Conservation (phyloP, 2,113 vertebrate genomes). For the Puffinus mauretanicus region DNA sequence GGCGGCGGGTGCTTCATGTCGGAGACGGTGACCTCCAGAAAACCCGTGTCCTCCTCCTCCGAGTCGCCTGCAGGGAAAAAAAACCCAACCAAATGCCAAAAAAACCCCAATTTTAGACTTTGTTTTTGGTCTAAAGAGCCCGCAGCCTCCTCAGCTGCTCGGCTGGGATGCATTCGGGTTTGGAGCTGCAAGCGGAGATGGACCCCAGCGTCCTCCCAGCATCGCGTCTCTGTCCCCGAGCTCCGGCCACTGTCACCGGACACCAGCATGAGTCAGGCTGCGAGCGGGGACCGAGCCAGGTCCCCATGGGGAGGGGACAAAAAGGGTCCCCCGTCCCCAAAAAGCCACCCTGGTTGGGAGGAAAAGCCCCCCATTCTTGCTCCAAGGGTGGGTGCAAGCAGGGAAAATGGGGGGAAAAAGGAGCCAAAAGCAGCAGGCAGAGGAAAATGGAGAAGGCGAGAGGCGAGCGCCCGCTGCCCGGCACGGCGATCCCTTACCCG, state of each 20-base stretch:
- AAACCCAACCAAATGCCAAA: not conserved
- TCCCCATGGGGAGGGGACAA: not conserved
- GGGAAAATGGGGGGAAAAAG: not conserved
- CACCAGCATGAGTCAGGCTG: constrained; percentile 16
- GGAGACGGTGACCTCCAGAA: constrained; percentile 86
- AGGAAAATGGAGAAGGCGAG: not conserved
- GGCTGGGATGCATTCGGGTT: not conserved
- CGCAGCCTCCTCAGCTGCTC: not conserved
- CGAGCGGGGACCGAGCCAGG: not conserved
- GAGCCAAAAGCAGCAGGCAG: not conserved
- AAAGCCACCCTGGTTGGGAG: not conserved
- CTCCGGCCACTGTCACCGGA: not conserved
- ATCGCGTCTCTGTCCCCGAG: not conserved
- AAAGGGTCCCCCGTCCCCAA: not conserved
- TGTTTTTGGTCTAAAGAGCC: not conserved
- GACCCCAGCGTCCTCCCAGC: not conserved
- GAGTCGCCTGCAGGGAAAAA: constrained; percentile 77
- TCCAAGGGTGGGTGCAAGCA: not conserved
- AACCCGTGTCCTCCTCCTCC: constrained; percentile 89
- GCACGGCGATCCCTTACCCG: constrained; percentile 48
- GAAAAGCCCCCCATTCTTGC: fast-evolving
- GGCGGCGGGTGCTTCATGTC: constrained; percentile 87
- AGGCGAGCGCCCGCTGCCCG: fast-evolving
- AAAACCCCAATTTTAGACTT: fast-evolving
- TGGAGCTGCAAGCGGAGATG: not conserved